Base-by-base conservation (phyloP, 2,797 vertebrate species). In the Ateles fusciceps region DNA sequence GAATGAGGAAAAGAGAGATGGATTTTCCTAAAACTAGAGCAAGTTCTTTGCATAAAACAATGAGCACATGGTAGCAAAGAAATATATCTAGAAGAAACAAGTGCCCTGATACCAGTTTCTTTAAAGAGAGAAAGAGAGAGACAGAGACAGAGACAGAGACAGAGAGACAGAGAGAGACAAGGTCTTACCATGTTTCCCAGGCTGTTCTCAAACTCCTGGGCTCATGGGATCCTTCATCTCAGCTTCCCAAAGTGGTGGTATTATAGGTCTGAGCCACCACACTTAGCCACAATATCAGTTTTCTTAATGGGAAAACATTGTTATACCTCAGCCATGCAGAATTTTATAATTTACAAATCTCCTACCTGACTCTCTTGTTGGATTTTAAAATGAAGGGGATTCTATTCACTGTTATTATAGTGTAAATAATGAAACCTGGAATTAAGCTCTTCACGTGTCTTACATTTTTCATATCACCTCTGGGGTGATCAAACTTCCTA, bases 341-440 rank as follows among this genome's bases (percentile, higher is more conserved):
- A 94, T 64, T 91, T 96, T 90, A 92, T 68, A 1, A 88, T 85
- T 75, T 64, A 81, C 61, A 95, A 90, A 91, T 89, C 81, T 91
- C 61, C 76, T 59, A 28, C 68, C 64, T 89, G 71, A 93, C 48
- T 61, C 57, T 95, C 50, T 22, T 28, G 19, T 74, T 85, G 61
- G 55, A 72, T 64, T 72, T 80, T 46, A 79, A 92, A 88, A 13
- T 48, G 48, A 93, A 89, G 30, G 24, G 26, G 24, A 50, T 75
- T 83, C 39, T 88, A 86, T 80, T 89, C 85, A 26, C 10, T 75
- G 33, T 61, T 55, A 79, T 74, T 64, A 44, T 15, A 42, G n/a
- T 64, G 74, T 92, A 83, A 96, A 92, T 33, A 88, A 64, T 28
- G 28, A 33, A 79, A 57, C 15, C 88, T 85, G 61, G 30, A 91